phyloP scores from a whole-genome alignment of 2,113 vertebrate species.

The Colossoma macropomum region DNA sequence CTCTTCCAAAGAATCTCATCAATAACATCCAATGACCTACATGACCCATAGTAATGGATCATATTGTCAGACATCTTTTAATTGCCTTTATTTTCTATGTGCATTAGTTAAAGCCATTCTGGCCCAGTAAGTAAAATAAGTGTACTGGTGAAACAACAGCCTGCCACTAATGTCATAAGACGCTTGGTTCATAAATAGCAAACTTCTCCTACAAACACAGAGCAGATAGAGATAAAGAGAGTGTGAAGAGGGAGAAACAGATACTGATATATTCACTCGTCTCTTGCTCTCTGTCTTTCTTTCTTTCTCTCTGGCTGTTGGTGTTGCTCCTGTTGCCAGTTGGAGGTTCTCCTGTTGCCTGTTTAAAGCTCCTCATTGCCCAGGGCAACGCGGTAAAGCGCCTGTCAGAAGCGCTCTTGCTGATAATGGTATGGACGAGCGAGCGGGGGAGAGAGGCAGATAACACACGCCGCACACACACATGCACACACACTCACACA shows the following conservation, averaged over 20 bases:
- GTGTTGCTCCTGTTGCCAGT: slow-evolving; percentile 33
- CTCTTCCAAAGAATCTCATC: too few species aligned
- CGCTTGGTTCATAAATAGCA: not conserved
- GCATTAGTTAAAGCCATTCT: not conserved
- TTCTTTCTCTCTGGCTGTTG: slow-evolving; percentile 1
- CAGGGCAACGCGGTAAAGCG: slow-evolving; percentile 44
- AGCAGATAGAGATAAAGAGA: not conserved
- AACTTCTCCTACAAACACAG: not conserved
- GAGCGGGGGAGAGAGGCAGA: slow-evolving; percentile 26
- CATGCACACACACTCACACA: slow-evolving; percentile 16
- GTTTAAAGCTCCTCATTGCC: slow-evolving; percentile 49
- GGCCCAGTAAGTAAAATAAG: not conserved
- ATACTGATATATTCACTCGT: slow-evolving; percentile 16
- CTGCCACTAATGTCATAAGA: not conserved
- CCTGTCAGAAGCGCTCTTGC: slow-evolving; percentile 51
- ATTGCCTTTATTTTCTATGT: too few species aligned
- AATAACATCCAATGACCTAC: too few species aligned
- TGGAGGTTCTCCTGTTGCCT: slow-evolving; percentile 30
- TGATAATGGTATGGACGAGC: slow-evolving; percentile 45
- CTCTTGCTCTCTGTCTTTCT: slow-evolving; percentile 12
- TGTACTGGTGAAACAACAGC: not conserved
- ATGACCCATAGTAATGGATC: too few species aligned
- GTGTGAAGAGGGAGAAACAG: not conserved
- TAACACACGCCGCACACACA: slow-evolving; percentile 16
- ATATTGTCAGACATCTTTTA: too few species aligned